A percentile compares a stretch with the other conserved stretches of the same genome.
These are phyloP conservation scores for Eristalis tenax DNA, from an alignment of 2,888 invertebrate genomes.

Conservation along the genomic window DNA sequence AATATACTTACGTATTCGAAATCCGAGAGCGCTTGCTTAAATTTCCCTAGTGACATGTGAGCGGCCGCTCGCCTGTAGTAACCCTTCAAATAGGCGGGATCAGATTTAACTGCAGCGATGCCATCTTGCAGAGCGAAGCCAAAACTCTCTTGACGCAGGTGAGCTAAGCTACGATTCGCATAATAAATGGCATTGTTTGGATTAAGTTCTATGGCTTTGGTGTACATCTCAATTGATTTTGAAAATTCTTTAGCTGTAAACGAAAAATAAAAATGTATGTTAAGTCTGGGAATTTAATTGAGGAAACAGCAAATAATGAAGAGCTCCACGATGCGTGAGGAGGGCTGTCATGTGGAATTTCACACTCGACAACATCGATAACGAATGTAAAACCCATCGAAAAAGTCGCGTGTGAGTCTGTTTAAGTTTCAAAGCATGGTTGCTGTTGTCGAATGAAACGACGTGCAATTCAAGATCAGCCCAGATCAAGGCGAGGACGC, in stretches of 20 bases:
- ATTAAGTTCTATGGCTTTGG: conserved; percentile 93
- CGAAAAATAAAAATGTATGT: conserved; percentile 3
- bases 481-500: too few species aligned
- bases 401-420: too few species aligned
- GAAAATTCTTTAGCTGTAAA: conserved; percentile 94
- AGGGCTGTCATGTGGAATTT: too few species aligned
- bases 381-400: too few species aligned
- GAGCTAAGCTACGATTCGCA: conserved; percentile 97
- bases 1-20: conserved; percentile 92
- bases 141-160: conserved; percentile 96
- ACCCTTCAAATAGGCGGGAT: conserved; percentile 95
- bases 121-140: conserved; percentile 97
- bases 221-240: conserved; percentile 93
- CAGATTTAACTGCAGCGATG: conserved; percentile 93
- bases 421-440: too few species aligned
- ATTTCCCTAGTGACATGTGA: conserved; percentile 98
- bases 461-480: too few species aligned
- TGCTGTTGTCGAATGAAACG: too few species aligned
- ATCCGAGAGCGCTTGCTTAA: conserved; percentile 97
- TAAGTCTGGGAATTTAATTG: neutral
- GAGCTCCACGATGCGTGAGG: too few species aligned
- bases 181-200: conserved; percentile 93
- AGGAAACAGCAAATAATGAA: too few species aligned
- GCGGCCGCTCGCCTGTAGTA: conserved; percentile 98
- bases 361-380: too few species aligned